phyloP scores from a whole-genome alignment of 2,888 invertebrate genomes.

The Phengaris alcon region DNA sequence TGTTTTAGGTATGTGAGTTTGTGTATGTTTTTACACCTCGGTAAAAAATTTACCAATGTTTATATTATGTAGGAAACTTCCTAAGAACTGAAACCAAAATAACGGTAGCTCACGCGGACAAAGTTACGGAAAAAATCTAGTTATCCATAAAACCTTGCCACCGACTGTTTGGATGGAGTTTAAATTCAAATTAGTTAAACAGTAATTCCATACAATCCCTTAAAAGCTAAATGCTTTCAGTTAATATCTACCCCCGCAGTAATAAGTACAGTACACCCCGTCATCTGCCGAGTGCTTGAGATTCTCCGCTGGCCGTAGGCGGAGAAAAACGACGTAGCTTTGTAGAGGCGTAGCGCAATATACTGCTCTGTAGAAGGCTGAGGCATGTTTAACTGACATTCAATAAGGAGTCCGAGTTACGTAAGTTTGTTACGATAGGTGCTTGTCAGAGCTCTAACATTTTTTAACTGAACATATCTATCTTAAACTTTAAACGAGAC shows the following conservation, averaged over 20 bases:
- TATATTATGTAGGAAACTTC: background rate
- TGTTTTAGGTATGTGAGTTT: background rate
- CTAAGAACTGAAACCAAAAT: no score
- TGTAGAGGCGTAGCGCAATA: background rate
- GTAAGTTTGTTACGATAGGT: background rate
- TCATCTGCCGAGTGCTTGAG: background rate
- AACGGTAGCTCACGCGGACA: no score
- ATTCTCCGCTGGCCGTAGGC: background rate
- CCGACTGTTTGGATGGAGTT: no score
- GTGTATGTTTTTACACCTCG: background rate
- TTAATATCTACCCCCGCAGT: conserved; percentile 7
- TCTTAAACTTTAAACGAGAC: no score
- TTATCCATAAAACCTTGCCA: no score
- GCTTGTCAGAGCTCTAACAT: background rate
- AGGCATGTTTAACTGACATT: background rate
- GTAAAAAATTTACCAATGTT: background rate
- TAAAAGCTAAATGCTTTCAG: background rate
- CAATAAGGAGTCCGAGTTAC: background rate
- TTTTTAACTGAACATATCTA: background rate
- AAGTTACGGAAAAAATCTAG: no score
- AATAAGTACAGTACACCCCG: background rate
- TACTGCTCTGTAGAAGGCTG: background rate
- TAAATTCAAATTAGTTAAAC: no score
- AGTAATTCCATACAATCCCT: background rate
- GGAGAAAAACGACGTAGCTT: background rate